These are phyloP conservation scores for Cercopithecus diana DNA, from an alignment of 2,797 vertebrate genomes.

Conservation along the genomic window DNA sequence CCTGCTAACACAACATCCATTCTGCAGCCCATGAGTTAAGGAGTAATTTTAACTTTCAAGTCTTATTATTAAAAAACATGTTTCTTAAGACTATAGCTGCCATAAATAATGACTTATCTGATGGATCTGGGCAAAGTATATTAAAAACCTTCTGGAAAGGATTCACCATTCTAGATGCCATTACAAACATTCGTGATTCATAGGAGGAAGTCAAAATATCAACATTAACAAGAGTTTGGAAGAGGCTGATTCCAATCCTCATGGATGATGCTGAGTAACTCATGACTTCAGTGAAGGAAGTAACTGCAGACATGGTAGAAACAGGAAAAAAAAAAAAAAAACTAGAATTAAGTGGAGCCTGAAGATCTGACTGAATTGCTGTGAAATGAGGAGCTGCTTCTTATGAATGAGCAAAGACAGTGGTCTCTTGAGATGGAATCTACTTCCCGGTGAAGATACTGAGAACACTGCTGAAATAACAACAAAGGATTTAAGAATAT, in stretches of 20 bases:
- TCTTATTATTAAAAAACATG: not conserved
- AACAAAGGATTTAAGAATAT: not conserved
- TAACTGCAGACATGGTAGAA: not conserved
- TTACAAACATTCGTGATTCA: not conserved
- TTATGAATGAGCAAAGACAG: not conserved
- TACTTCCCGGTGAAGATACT: not conserved
- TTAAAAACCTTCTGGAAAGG: not conserved
- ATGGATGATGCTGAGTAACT: not conserved
- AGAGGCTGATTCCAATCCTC: not conserved
- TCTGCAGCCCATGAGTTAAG: not conserved
- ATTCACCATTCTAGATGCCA: not conserved
- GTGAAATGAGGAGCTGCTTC: not conserved
- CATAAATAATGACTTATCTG: not conserved
- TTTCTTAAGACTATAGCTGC: not conserved
- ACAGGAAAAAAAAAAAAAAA: not conserved
- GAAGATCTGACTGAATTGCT: not conserved
- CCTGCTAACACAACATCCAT: not conserved
- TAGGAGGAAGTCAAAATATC: not conserved
- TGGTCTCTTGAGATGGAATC: not conserved
- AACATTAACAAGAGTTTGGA: not conserved
- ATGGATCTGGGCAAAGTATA: not conserved
- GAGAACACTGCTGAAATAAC: not conserved
- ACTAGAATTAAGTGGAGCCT: not conserved
- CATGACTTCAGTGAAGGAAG: not conserved
- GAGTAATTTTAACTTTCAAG: not conserved